A percentile compares a stretch with the other conserved stretches of the same genome.
phyloP scores from a whole-genome alignment of 2,888 invertebrate species.

The Xanthia icteritia region DNA sequence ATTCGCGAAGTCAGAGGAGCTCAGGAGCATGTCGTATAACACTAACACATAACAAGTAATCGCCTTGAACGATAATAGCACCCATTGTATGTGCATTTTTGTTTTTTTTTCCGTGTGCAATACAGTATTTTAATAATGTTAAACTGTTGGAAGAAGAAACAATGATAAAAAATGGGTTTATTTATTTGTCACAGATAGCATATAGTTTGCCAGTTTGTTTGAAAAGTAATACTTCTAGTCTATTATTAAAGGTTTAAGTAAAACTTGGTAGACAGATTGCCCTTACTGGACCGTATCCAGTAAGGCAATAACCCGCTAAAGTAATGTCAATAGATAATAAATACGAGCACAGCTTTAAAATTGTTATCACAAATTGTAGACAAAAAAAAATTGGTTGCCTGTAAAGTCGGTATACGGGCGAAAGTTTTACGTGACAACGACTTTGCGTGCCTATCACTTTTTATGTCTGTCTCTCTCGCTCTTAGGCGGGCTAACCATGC shows the following conservation, averaged over 20 bases:
- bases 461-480: too few species aligned
- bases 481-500: too few species aligned
- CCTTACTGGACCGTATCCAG: neutral
- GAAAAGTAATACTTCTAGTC: neutral
- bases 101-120: neutral
- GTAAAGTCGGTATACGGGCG: too few species aligned
- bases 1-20: neutral
- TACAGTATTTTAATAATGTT: neutral
- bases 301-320: neutral
- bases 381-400: too few species aligned
- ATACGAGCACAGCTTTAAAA: neutral
- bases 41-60: neutral
- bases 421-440: too few species aligned
- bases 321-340: neutral
- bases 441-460: too few species aligned
- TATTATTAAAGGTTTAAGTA: neutral
- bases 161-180: neutral
- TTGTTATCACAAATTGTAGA: neutral
- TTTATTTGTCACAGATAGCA: neutral
- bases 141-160: neutral
- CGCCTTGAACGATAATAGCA: constrained; percentile 20
- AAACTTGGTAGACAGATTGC: neutral
- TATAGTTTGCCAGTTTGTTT: neutral
- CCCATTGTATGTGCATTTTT: neutral
- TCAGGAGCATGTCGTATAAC: neutral